Conservation (phyloP, 2,888 invertebrate species). For the Dynastes grantii region DNA sequence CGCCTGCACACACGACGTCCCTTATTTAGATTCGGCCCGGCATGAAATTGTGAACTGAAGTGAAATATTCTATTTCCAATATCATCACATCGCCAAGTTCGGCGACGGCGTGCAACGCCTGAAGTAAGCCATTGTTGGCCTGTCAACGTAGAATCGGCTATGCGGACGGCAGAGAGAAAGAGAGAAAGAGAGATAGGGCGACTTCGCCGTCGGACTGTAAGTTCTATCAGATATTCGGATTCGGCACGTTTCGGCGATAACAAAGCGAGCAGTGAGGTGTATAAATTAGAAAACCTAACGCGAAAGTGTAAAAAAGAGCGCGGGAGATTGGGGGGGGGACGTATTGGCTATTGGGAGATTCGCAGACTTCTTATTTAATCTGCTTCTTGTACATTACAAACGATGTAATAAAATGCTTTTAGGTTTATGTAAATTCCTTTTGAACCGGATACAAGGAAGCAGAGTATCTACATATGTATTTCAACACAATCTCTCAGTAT, state of each 20-base stretch:
- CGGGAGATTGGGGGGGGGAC: no score
- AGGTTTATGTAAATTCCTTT: no score
- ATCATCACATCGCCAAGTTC: constrained; percentile 59
- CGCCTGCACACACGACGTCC: constrained; percentile 57
- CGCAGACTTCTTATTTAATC: no score
- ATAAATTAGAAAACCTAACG: constrained; percentile 23
- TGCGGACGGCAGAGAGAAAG: constrained; percentile 49
- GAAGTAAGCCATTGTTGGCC: constrained; percentile 67
- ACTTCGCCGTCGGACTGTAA: constrained; percentile 47
- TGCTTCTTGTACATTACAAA: no score
- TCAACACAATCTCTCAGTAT: no score
- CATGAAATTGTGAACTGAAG: constrained; percentile 68
- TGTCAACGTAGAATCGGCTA: constrained; percentile 59
- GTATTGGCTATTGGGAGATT: no score
- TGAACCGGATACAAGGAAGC: no score
- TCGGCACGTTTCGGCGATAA: constrained; percentile 41
- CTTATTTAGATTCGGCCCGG: constrained; percentile 68
- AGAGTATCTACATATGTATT: no score
- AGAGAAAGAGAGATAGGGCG: neutral
- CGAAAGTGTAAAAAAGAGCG: neutral
- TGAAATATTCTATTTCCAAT: constrained; percentile 70
- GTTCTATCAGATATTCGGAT: constrained; percentile 50
- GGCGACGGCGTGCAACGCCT: constrained; percentile 66
- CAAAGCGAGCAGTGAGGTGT: constrained; percentile 23
- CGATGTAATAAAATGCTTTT: no score